These are phyloP conservation scores for Hafferia zeledoni DNA, from an alignment of 2,797 vertebrate species.

Conservation along the genomic window DNA sequence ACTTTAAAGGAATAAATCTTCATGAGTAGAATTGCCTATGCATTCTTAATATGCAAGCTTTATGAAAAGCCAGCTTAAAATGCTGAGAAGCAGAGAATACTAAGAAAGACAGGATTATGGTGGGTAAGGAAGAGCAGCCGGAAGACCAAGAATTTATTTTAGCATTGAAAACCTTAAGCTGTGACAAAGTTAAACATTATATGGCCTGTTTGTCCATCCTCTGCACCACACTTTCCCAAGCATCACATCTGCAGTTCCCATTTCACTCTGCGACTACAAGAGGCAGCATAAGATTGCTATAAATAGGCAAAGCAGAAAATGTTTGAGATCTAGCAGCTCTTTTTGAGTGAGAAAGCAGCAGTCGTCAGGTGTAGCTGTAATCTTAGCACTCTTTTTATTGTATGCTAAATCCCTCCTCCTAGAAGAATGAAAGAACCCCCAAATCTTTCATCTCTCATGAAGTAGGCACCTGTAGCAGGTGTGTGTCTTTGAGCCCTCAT, in stretches of 20 bases:
- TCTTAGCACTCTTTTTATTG: not conserved
- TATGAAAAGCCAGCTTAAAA: conserved; percentile 19
- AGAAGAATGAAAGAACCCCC: not conserved
- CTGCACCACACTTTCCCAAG: not conserved
- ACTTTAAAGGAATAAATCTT: not conserved
- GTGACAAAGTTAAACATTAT: not conserved
- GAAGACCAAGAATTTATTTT: not conserved
- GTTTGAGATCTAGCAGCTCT: not conserved
- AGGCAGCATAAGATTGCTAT: not conserved
- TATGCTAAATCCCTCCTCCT: not conserved
- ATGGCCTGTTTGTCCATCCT: not conserved
- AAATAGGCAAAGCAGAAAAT: not conserved
- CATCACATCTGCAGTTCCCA: not conserved
- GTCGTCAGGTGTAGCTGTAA: not conserved
- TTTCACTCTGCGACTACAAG: not conserved
- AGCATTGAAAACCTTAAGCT: not conserved
- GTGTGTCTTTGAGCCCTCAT: not conserved
- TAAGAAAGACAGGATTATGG: not conserved
- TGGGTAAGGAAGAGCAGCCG: not conserved
- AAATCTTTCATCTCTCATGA: not conserved
- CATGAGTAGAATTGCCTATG: not conserved
- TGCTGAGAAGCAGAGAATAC: not conserved
- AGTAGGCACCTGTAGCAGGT: not conserved
- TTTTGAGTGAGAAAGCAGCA: not conserved
- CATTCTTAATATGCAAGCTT: conserved; percentile 14